Conservation (phyloP, 2,113 vertebrate species). For the Atractosteus spatula region DNA sequence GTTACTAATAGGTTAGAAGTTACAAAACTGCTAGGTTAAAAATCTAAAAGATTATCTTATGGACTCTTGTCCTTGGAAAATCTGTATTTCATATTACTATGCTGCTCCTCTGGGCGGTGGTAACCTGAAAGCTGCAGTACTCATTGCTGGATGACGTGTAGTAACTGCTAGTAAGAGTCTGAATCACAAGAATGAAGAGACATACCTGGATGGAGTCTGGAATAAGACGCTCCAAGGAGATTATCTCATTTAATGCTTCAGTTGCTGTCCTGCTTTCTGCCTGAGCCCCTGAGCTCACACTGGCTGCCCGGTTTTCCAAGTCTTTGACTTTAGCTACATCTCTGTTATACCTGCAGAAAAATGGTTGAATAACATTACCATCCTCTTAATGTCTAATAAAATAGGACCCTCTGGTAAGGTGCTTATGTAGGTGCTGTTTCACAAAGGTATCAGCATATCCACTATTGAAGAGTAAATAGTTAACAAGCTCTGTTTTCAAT, state of each 20-base stretch:
- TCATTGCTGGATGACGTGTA: not conserved
- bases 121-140: not conserved
- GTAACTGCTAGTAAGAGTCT: not conserved
- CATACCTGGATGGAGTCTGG: constrained; percentile 45
- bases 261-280: constrained; percentile 44
- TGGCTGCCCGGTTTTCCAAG: constrained; percentile 43
- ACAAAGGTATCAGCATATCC: too few relatives aligned
- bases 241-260: constrained; percentile 44
- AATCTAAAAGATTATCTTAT: too few relatives aligned
- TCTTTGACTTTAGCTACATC: constrained; percentile 37
- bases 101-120: too few relatives aligned
- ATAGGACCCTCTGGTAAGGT: too few relatives aligned
- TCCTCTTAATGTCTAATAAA: too few relatives aligned
- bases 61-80: too few relatives aligned
- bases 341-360: constrained; percentile 47
- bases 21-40: too few relatives aligned
- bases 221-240: constrained; percentile 38
- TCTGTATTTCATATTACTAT: too few relatives aligned
- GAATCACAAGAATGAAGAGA: not conserved
- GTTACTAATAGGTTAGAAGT: too few relatives aligned
- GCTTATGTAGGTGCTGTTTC: too few relatives aligned
- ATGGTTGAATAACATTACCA: not conserved
- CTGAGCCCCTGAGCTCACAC: constrained; percentile 35
- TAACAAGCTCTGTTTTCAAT: not conserved
- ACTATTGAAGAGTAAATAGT: too few relatives aligned